Conservation (phyloP, 2,888 invertebrate species). For the Cephus rjabovi region DNA sequence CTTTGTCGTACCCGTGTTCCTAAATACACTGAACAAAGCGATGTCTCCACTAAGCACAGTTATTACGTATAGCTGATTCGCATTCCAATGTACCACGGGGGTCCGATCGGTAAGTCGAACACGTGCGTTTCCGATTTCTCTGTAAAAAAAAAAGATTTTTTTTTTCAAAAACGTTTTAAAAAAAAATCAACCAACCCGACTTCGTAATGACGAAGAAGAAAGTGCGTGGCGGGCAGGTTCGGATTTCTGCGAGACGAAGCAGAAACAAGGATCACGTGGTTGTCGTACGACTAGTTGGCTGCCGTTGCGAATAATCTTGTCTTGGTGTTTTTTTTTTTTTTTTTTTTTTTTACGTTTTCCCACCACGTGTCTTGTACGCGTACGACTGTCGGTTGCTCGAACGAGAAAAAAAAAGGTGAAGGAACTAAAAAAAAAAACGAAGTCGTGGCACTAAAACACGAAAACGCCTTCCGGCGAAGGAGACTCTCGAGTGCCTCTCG, state of each 20-base stretch:
- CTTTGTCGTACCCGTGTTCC: neutral
- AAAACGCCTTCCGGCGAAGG: neutral
- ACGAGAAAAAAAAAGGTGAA: neutral
- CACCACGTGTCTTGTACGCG: neutral
- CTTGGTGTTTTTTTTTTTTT: neutral
- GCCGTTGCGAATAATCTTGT: neutral
- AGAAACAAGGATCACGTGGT: constrained; percentile 25
- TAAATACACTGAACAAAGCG: neutral
- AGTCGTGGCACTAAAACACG: neutral
- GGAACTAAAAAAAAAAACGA: neutral
- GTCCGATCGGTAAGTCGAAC: neutral
- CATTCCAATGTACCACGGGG: neutral
- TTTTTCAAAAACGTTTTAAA: neutral
- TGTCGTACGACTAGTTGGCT: neutral
- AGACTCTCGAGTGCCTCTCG: constrained; percentile 18
- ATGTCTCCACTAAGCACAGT: neutral
- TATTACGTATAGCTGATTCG: neutral
- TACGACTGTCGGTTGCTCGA: neutral
- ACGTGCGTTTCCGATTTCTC: neutral
- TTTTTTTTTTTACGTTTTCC: neutral
- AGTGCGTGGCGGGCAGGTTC: constrained; percentile 40
- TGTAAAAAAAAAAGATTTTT: neutral
- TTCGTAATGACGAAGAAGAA: constrained; percentile 32
- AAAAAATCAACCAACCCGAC: neutral
- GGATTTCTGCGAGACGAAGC: constrained; percentile 37